These are phyloP conservation scores for Trinectes maculatus DNA, from an alignment of 2,113 vertebrate species.

Conservation along the genomic window DNA sequence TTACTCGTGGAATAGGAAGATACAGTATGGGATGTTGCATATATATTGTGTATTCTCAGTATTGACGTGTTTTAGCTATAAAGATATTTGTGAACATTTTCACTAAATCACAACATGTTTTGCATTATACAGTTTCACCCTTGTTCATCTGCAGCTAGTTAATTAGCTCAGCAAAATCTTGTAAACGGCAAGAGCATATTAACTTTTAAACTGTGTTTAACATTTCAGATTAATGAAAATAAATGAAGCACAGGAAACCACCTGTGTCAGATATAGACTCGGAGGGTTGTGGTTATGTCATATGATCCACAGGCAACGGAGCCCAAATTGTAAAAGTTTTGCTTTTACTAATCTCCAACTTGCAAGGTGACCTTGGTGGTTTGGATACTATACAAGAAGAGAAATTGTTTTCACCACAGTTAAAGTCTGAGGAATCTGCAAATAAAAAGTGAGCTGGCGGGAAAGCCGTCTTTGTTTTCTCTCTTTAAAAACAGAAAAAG, in stretches of 20 bases:
- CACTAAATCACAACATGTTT: not conserved
- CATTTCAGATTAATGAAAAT: not conserved
- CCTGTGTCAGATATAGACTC: not conserved
- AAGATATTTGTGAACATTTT: no score
- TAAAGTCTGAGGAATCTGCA: slow-evolving; percentile 26
- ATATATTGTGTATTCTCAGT: not conserved
- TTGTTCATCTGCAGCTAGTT: not conserved
- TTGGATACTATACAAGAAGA: slow-evolving; percentile 17
- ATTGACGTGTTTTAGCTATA: not conserved
- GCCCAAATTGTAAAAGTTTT: not conserved
- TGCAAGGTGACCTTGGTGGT: slow-evolving; percentile 8
- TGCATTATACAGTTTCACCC: not conserved
- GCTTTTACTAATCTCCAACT: slow-evolving; percentile 9
- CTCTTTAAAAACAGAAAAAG: slow-evolving; percentile 9
- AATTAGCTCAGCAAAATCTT: not conserved
- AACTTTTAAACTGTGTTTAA: not conserved
- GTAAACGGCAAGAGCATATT: not conserved
- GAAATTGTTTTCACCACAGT: slow-evolving; percentile 18
- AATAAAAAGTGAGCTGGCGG: slow-evolving; percentile 29
- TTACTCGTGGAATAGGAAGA: not conserved
- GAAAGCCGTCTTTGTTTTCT: slow-evolving; percentile 32
- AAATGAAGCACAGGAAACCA: not conserved
- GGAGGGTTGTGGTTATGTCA: not conserved
- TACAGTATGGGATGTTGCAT: not conserved
- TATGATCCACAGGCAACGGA: slow-evolving; percentile 4